These are phyloP conservation scores for Erebia epiphron DNA, from an alignment of 2,888 invertebrate species.

Conservation along the genomic window DNA sequence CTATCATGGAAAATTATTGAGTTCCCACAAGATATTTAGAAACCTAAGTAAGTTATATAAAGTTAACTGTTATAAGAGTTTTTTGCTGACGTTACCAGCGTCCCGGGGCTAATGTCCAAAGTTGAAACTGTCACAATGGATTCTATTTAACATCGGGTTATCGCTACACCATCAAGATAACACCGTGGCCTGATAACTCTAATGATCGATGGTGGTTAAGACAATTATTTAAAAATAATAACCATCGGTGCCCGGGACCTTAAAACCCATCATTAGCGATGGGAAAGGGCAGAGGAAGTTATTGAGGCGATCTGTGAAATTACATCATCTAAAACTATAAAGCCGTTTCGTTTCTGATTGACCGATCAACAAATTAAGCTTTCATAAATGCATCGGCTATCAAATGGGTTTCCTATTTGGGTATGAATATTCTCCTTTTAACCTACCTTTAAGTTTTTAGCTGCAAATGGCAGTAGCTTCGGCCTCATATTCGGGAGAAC, in stretches of 20 bases:
- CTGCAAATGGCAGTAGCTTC: too few species aligned
- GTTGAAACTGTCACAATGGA: conserved; percentile 73
- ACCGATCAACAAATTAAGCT: background rate
- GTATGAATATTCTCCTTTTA: too few species aligned
- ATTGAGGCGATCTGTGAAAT: conserved; percentile 9
- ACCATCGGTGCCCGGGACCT: conserved; percentile 13
- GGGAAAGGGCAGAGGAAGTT: conserved; percentile 5
- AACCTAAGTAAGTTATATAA: background rate
- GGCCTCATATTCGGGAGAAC: too few species aligned
- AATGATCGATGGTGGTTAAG: conserved; percentile 65
- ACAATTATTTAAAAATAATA: conserved; percentile 38
- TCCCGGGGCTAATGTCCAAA: conserved; percentile 59
- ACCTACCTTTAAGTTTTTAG: too few species aligned
- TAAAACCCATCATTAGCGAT: conserved; percentile 17
- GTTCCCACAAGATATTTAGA: too few species aligned
- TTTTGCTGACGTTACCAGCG: conserved; percentile 49
- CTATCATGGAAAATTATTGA: too few species aligned
- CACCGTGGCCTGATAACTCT: conserved; percentile 52
- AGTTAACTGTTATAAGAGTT: background rate
- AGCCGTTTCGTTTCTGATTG: background rate
- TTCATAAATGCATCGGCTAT: background rate
- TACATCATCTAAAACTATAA: background rate
- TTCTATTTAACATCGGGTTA: conserved; percentile 70
- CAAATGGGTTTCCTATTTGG: too few species aligned
- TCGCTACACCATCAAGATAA: conserved; percentile 62